Evolutionary conservation across 2,888 invertebrate species (phyloP).

Genomic region (Hoplodrina blanda): DNA sequence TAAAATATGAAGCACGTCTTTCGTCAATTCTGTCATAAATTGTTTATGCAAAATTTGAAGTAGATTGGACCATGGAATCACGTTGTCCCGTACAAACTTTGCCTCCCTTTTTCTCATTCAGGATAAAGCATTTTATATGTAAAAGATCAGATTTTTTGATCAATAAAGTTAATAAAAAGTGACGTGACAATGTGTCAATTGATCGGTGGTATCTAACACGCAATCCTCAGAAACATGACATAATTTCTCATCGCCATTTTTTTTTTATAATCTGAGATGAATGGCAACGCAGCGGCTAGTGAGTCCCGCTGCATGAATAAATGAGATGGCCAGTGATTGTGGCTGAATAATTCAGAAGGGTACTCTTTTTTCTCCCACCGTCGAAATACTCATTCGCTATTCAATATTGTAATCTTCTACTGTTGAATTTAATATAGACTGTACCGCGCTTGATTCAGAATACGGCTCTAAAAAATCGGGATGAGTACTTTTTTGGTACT

Average conservation of each 20-base stretch:
- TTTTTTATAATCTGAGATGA: constrained; percentile 56
- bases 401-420: constrained; percentile 80
- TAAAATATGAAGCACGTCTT: too few relatives aligned
- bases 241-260: constrained; percentile 24
- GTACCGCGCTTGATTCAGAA: constrained; percentile 67
- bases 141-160: too few relatives aligned
- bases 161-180: too few relatives aligned
- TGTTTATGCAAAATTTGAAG: too few relatives aligned
- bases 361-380: constrained; percentile 62
- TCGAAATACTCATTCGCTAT: constrained; percentile 73
- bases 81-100: too few relatives aligned
- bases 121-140: too few relatives aligned
- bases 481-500: too few relatives aligned
- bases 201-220: too few relatives aligned
- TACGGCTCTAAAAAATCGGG: constrained; percentile 48
- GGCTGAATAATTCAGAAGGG: constrained; percentile 84
- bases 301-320: constrained; percentile 82
- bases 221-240: neutral
- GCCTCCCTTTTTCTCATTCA: too few relatives aligned
- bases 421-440: constrained; percentile 78
- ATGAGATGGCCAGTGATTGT: constrained; percentile 87
- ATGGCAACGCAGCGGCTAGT: constrained; percentile 65
- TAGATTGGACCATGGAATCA: too few relatives aligned
- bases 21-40: too few relatives aligned
- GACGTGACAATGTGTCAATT: too few relatives aligned